Percentiles rank a stretch among this genome's conserved stretches.
Evolutionary conservation across 1,140 invertebrate species (phyloP).

Genomic region (Calephelis nemesis): DNA sequence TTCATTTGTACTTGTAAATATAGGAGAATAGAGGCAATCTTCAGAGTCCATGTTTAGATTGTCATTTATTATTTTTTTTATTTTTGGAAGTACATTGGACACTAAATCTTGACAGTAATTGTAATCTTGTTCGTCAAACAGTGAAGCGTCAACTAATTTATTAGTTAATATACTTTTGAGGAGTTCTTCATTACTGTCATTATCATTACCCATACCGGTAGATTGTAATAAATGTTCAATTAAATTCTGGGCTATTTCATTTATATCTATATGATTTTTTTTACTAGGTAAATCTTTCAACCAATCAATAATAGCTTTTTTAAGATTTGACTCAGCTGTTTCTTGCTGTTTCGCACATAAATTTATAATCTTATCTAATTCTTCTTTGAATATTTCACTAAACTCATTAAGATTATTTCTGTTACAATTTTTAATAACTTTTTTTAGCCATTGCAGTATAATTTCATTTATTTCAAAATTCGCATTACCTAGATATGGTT

Average conservation of each 20-base stretch:
- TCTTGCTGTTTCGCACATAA: neutral
- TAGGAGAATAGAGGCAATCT: neutral
- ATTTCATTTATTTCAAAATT: neutral
- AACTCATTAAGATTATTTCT: neutral
- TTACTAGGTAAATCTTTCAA: neutral
- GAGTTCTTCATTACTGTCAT: neutral
- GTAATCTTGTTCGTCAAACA: neutral
- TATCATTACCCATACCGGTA: neutral
- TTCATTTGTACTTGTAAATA: constrained; percentile 4
- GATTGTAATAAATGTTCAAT: neutral
- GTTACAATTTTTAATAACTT: neutral
- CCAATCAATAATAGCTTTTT: neutral
- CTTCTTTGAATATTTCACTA: neutral
- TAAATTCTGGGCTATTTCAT: neutral
- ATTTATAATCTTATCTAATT: neutral
- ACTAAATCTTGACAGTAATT: neutral
- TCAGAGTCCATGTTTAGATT: neutral
- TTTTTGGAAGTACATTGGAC: neutral
- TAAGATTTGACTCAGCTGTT: neutral
- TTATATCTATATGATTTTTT: neutral
- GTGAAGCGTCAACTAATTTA: neutral
- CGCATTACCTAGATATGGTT: neutral
- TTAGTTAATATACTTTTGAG: neutral
- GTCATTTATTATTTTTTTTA: neutral
- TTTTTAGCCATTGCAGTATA: neutral